Base-by-base conservation (phyloP, 2,888 invertebrate genomes). In the Molanna angustata region DNA sequence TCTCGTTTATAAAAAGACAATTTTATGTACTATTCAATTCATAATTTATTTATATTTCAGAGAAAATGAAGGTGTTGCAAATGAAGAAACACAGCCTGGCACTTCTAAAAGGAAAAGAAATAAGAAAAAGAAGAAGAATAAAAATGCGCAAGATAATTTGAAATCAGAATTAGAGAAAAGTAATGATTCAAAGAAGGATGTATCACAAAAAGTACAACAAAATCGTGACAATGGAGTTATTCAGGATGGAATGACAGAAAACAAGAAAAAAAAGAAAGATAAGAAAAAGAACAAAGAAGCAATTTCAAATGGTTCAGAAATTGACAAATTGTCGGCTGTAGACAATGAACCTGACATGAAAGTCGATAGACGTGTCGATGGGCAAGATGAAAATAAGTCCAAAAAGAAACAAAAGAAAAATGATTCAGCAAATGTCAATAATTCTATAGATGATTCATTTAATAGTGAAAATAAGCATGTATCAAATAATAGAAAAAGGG, bases 361-460 rank as follows among this genome's bases (percentile, higher is more conserved):
- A 37, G 17, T 37, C 11, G 14, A 11, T 37, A 61, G 72, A 55
- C 65, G 67, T 3, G 67, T 69, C 2, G 67, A 73, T 11, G 58
- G 66, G 51, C 65, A 69, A 63, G 63, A 58, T 54, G 45, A 70
- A 62, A 65, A 64, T 17, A 39, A 45, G 31, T 14, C 14, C 37
- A 69, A 67, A 40, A 72, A 69, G 61, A 74, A 71, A 62, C 70
- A 71, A 70, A 64, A 70, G 61, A 69, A 50, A 47, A 35, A 19
- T 11, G 40, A 52, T 20, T 39, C 21, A 4, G 19, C n/a, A 21
- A 31, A 35, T 6, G 3, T 4, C 41, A 22, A 40, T 33, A 32
- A 13, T 32, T 9, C 17, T n/a, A 16, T 14, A 22, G 40, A 27
- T 2, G 27, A n/a, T 14, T 11, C 2, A 16, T 16, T 22, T 33